Percentiles rank a stretch among this genome's conserved stretches.
Conservation (phyloP, 37 sponge, comb jelly and placozoan genomes). For the Beroe ovata region DNA sequence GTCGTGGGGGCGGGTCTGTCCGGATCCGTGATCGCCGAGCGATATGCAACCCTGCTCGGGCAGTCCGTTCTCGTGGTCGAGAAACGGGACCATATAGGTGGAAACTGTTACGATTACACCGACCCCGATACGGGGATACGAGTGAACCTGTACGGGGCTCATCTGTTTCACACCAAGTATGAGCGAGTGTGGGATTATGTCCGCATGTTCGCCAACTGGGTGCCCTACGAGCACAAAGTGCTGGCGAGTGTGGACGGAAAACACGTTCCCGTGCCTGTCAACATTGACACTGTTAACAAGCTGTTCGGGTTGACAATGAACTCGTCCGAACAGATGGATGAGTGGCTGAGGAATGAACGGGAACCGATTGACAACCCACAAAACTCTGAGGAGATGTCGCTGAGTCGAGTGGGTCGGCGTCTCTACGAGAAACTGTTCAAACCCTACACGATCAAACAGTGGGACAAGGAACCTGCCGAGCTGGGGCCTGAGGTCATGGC, state of each 20-base stretch:
- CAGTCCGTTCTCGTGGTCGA: background rate
- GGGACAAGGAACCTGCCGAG: background rate
- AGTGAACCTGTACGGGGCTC: background rate
- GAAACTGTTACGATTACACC: background rate
- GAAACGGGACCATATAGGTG: background rate
- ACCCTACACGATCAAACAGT: background rate
- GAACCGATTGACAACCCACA: background rate
- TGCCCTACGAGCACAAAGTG: background rate
- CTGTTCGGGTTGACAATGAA: background rate
- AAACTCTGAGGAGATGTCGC: background rate
- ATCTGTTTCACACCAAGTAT: background rate
- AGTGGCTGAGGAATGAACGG: background rate
- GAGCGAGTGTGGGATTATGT: background rate
- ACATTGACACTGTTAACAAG: background rate
- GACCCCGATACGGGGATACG: background rate
- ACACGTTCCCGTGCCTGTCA: background rate
- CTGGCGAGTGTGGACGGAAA: background rate
- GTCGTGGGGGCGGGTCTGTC: background rate
- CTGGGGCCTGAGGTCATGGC: background rate
- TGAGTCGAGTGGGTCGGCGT: background rate
- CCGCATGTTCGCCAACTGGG: background rate
- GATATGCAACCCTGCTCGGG: background rate
- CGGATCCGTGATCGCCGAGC: background rate
- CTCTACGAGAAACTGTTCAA: background rate
- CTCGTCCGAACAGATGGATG: background rate